These are phyloP conservation scores for Agrotis clavis DNA, from an alignment of 2,888 invertebrate genomes.

Conservation along the genomic window DNA sequence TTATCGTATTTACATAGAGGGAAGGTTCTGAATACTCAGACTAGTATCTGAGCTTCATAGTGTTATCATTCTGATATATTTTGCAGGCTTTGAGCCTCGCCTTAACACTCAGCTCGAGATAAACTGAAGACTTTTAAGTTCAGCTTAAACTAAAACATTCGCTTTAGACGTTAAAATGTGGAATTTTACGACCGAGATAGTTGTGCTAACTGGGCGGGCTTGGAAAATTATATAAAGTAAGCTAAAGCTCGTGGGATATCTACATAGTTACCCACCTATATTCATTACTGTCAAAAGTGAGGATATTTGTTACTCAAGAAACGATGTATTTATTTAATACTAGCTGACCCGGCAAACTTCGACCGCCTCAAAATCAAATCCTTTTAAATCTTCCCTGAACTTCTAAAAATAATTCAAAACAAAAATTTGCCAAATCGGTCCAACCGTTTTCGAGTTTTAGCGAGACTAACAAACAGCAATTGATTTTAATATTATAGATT, in stretches of 20 bases:
- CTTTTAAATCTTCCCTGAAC: no score
- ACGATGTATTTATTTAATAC: no score
- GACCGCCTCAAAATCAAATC: no score
- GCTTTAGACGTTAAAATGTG: conserved; percentile 50
- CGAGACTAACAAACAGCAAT: no score
- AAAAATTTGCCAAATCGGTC: no score
- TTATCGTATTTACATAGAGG: conserved; percentile 74
- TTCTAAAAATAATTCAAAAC: no score
- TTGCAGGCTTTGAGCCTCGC: conserved; percentile 30
- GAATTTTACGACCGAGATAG: conserved; percentile 48
- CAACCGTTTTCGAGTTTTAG: no score
- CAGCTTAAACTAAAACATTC: conserved; percentile 42
- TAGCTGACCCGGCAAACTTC: no score
- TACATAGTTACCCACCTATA: neutral
- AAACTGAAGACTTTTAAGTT: conserved; percentile 46
- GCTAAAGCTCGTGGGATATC: neutral
- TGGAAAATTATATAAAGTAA: conserved; percentile 9
- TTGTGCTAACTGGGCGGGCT: conserved; percentile 20
- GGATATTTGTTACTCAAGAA: neutral
- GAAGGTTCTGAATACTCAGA: conserved; percentile 60
- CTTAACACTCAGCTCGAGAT: conserved; percentile 50
- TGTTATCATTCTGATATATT: conserved; percentile 58
- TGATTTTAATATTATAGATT: no score
- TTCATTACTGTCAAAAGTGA: neutral
- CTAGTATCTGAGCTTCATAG: conserved; percentile 52